Evolutionary conservation across 2,888 invertebrate species (phyloP).

Genomic region (Escarpia spicata): DNA sequence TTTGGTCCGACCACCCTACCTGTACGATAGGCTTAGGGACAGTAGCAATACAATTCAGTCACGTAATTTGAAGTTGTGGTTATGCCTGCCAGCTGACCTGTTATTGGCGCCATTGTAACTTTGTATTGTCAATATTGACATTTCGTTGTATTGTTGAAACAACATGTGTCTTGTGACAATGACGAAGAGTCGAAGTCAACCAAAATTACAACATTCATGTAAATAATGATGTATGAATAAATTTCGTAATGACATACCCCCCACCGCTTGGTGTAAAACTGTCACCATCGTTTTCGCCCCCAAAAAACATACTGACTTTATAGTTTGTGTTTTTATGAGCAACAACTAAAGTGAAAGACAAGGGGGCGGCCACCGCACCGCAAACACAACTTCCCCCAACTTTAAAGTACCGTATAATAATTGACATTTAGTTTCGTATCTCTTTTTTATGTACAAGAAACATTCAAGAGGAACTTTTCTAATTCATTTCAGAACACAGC

Average conservation of each 20-base stretch:
- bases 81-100: neutral
- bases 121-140: neutral
- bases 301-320: conserved; percentile 31
- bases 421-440: neutral
- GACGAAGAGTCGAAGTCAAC: neutral
- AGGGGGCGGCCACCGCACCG: conserved; percentile 8
- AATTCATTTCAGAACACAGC: neutral
- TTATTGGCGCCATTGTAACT: too few species aligned
- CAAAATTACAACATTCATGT: neutral
- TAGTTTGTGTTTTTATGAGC: neutral
- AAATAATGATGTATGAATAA: too few species aligned
- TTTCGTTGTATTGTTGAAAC: neutral
- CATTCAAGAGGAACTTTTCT: neutral
- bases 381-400: neutral
- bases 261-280: conserved; percentile 94
- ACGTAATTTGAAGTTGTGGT: neutral
- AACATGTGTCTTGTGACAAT: conserved; percentile 4
- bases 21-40: neutral
- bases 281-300: conserved; percentile 88
- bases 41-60: neutral
- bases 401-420: neutral
- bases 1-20: too few species aligned
- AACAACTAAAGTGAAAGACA: neutral
- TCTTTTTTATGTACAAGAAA: neutral
- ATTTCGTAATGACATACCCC: conserved; percentile 65